Evolutionary conservation across 37 sponge, comb jelly and placozoan species (phyloP).

Genomic region (Oscarella lobularis): DNA sequence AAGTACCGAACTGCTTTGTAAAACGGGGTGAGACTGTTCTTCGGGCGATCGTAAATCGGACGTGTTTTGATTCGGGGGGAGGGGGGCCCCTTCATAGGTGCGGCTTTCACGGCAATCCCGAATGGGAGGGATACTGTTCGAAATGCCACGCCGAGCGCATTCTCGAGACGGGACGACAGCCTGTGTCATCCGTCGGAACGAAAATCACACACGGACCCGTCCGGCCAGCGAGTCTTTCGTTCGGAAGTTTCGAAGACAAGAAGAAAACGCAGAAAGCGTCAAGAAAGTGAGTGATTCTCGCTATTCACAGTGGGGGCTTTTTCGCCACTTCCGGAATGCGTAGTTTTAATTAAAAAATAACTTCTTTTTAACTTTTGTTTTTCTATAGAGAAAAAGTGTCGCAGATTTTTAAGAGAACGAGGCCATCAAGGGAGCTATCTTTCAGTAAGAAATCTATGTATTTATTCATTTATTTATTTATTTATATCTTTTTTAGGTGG

Average conservation of each 20-base stretch:
- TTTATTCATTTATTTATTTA: not conserved
- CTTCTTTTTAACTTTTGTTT: not conserved
- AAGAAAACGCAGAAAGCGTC: not conserved
- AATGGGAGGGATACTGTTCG: constrained; percentile 76
- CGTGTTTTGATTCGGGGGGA: too few relatives aligned
- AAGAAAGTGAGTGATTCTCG: not conserved
- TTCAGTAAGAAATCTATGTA: too few relatives aligned
- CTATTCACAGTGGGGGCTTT: too few relatives aligned
- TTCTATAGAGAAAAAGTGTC: not conserved
- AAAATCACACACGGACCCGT: not conserved
- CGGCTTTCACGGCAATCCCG: constrained; percentile 78
- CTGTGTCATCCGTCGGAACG: too few relatives aligned
- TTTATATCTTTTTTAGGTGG: not conserved
- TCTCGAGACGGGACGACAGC: not conserved
- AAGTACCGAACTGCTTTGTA: too few relatives aligned
- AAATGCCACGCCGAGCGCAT: constrained; percentile 61
- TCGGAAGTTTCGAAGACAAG: not conserved
- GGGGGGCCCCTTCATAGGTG: too few relatives aligned
- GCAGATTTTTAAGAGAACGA: not conserved
- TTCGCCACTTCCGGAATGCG: too few relatives aligned
- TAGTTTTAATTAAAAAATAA: too few relatives aligned
- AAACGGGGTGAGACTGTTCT: too few relatives aligned
- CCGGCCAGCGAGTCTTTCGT: not conserved
- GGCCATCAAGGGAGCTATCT: too few relatives aligned
- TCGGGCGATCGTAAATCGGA: too few relatives aligned